These are phyloP conservation scores for Elysia chlorotica DNA, from an alignment of 1,140 invertebrate genomes.

Conservation along the genomic window DNA sequence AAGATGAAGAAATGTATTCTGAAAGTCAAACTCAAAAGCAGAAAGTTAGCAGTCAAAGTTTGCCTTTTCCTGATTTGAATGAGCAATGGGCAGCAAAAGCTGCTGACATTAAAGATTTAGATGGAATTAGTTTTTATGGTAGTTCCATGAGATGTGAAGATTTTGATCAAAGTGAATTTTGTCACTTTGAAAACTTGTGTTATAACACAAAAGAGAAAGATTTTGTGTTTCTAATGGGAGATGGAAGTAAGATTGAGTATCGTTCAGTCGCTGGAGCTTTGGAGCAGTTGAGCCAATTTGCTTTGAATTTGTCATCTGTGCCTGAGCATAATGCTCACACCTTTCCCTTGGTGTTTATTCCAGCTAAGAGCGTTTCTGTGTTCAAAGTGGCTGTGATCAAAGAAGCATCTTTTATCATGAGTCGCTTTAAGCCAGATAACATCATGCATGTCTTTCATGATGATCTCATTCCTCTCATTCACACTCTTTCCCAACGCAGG, in stretches of 20 bases:
- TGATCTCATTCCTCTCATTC: constrained; percentile 65
- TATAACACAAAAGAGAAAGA: constrained; percentile 44
- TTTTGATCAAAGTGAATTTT: too few species aligned
- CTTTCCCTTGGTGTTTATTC: constrained; percentile 52
- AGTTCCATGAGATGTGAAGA: too few species aligned
- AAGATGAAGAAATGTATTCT: too few species aligned
- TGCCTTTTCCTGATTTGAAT: too few species aligned
- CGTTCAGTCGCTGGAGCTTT: constrained; percentile 21
- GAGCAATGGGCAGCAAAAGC: too few species aligned
- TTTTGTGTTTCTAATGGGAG: constrained; percentile 56
- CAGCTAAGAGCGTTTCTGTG: constrained; percentile 25
- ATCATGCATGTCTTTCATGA: constrained; percentile 69
- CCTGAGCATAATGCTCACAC: constrained; percentile 53
- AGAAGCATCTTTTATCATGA: constrained; percentile 43
- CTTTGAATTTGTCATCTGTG: constrained; percentile 57
- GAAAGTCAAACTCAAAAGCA: too few species aligned
- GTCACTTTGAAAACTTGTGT: constrained; percentile 61
- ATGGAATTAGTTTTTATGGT: too few species aligned
- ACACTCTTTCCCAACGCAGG: constrained; percentile 58
- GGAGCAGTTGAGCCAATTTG: constrained; percentile 31
- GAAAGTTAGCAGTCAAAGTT: too few species aligned
- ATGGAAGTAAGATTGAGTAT: constrained; percentile 33
- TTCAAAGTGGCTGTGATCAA: constrained; percentile 32
- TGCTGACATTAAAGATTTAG: too few species aligned
- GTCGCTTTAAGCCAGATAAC: constrained; percentile 67